phyloP scores from a whole-genome alignment of 1,140 invertebrate species.

The Calosoma granatense region DNA sequence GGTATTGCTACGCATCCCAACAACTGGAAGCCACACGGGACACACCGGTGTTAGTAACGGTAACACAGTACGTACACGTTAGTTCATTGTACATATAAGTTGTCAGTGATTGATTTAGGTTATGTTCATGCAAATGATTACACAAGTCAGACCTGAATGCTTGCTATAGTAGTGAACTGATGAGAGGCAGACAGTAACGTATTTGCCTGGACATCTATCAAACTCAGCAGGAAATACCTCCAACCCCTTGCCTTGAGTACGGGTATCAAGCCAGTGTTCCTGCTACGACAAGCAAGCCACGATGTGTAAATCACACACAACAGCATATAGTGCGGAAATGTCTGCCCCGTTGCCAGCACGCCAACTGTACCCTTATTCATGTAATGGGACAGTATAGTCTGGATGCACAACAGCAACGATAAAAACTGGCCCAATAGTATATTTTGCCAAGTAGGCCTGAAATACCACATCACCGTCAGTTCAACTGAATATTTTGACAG shows the following conservation, averaged over 20 bases:
- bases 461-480: slow-evolving; percentile 13
- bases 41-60: no score
- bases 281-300: slow-evolving; percentile 56
- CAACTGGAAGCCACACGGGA: slow-evolving; percentile 44
- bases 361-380: slow-evolving; percentile 58
- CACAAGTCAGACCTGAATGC: slow-evolving; percentile 42
- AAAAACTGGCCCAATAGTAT: slow-evolving; percentile 68
- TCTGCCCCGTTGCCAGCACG: slow-evolving; percentile 65
- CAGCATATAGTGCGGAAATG: slow-evolving; percentile 68
- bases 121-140: background rate
- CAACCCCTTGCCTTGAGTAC: slow-evolving; percentile 60
- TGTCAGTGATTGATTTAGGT: background rate
- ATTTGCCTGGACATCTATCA: slow-evolving; percentile 76
- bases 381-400: slow-evolving; percentile 63
- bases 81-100: no score
- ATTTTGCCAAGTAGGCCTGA: slow-evolving; percentile 62
- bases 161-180: slow-evolving; percentile 53
- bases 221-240: slow-evolving; percentile 61
- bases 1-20: slow-evolving; percentile 81
- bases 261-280: slow-evolving; percentile 47
- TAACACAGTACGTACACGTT: no score
- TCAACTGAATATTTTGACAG: no score
- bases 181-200: slow-evolving; percentile 64
- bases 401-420: slow-evolving; percentile 62
- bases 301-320: slow-evolving; percentile 68